Percentiles rank a stretch among this genome's conserved stretches.
phyloP scores from a whole-genome alignment of 1,140 invertebrate species.

The Drosophila melanica region DNA sequence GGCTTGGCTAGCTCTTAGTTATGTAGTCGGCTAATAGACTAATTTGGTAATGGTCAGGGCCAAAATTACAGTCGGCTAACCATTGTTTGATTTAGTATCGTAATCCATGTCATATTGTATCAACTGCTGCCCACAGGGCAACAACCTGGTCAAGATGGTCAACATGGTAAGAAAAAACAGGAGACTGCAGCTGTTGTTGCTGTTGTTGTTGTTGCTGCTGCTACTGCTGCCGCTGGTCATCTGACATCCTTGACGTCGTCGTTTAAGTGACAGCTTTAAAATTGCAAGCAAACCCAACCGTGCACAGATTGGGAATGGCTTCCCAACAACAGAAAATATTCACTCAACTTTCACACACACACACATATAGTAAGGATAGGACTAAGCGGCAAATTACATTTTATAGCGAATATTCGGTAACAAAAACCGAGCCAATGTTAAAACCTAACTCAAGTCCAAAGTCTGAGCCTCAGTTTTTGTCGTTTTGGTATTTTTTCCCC shows the following conservation, averaged over 20 bases:
- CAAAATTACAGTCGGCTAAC: slow-evolving; percentile 12
- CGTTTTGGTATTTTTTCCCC: neutral
- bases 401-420: slow-evolving; percentile 43
- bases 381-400: slow-evolving; percentile 35
- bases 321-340: slow-evolving; percentile 17
- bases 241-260: slow-evolving; percentile 31
- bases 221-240: slow-evolving; percentile 12
- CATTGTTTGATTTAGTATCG: slow-evolving; percentile 11
- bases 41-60: slow-evolving; percentile 25
- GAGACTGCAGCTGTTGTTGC: neutral
- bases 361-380: slow-evolving; percentile 10
- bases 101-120: slow-evolving; percentile 7
- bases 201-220: slow-evolving; percentile 1
- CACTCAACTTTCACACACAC: slow-evolving; percentile 31
- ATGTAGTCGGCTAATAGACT: slow-evolving; percentile 20
- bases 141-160: slow-evolving; percentile 37
- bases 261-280: slow-evolving; percentile 43
- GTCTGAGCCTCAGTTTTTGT: slow-evolving; percentile 15
- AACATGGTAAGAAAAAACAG: slow-evolving; percentile 2
- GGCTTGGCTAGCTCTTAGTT: slow-evolving; percentile 15
- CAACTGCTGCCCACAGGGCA: slow-evolving; percentile 1
- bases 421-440: slow-evolving; percentile 33
- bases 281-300: slow-evolving; percentile 27
- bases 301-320: slow-evolving; percentile 25
- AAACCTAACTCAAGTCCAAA: slow-evolving; percentile 27